Evolutionary conservation across 2,888 invertebrate genomes (phyloP).

Genomic region (Ochlodes sylvanus): DNA sequence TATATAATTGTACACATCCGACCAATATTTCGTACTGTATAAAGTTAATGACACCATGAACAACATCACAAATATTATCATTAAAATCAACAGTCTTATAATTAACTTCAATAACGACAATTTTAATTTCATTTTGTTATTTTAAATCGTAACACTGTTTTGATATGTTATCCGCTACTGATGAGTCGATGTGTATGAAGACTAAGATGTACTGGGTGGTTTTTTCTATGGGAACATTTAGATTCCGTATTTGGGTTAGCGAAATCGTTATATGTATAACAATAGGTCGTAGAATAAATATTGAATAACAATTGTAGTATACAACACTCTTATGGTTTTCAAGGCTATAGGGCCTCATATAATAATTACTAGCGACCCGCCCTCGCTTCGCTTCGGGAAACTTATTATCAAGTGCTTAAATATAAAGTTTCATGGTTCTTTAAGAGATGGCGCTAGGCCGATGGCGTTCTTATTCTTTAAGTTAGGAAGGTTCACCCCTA

Average conservation of each 20-base stretch:
- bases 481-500: too few species aligned
- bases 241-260: conserved; percentile 43
- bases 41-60: conserved; percentile 65
- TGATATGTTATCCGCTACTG: conserved; percentile 40
- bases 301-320: conserved; percentile 12
- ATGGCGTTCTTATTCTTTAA: too few species aligned
- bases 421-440: too few species aligned
- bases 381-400: too few species aligned
- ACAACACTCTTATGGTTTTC: background rate
- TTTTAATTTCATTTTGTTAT: conserved; percentile 60
- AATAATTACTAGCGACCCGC: too few species aligned
- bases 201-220: conserved; percentile 15
- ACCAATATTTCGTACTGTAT: conserved; percentile 73
- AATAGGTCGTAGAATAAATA: conserved; percentile 40
- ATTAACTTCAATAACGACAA: conserved; percentile 58
- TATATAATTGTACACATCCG: conserved; percentile 71
- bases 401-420: too few species aligned
- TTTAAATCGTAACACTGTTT: conserved; percentile 34
- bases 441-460: too few species aligned
- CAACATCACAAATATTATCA: conserved; percentile 66
- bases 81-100: conserved; percentile 60
- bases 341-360: background rate
- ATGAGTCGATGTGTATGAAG: conserved; percentile 9
- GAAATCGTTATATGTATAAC: conserved; percentile 43
- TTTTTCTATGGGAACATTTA: conserved; percentile 51